These are phyloP conservation scores for Halictus ligatus DNA, from an alignment of 2,888 invertebrate genomes.

Conservation along the genomic window DNA sequence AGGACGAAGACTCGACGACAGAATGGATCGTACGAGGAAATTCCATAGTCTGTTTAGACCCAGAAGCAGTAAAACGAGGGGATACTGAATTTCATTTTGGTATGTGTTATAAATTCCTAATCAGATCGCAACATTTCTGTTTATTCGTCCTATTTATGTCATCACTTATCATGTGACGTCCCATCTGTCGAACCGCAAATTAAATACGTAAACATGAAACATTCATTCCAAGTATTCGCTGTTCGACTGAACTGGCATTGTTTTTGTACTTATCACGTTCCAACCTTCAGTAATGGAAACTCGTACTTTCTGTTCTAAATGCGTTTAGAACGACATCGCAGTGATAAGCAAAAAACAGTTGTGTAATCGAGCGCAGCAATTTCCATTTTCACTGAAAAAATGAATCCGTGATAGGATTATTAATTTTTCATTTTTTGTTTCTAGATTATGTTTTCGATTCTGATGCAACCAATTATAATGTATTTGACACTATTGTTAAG, in stretches of 20 bases:
- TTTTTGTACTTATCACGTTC: neutral
- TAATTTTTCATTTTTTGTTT: slow-evolving; percentile 64
- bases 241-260: neutral
- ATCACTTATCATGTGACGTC: slow-evolving; percentile 2
- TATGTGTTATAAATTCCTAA: slow-evolving; percentile 56
- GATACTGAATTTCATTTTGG: slow-evolving; percentile 79
- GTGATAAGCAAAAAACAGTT: neutral
- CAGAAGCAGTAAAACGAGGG: slow-evolving; percentile 81
- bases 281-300: neutral
- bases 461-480: slow-evolving; percentile 86
- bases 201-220: neutral
- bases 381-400: neutral
- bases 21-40: slow-evolving; percentile 88
- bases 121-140: neutral
- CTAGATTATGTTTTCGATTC: slow-evolving; percentile 91
- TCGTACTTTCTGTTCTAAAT: neutral
- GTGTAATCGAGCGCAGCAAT: neutral
- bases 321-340: neutral
- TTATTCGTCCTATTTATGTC: neutral
- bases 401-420: neutral
- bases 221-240: neutral
- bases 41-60: slow-evolving; percentile 87
- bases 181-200: neutral
- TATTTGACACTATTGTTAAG: slow-evolving; percentile 89
- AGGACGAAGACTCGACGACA: slow-evolving; percentile 85